Conservation (phyloP, 2,888 invertebrate species). For the Tromatobia lineatoria region DNA sequence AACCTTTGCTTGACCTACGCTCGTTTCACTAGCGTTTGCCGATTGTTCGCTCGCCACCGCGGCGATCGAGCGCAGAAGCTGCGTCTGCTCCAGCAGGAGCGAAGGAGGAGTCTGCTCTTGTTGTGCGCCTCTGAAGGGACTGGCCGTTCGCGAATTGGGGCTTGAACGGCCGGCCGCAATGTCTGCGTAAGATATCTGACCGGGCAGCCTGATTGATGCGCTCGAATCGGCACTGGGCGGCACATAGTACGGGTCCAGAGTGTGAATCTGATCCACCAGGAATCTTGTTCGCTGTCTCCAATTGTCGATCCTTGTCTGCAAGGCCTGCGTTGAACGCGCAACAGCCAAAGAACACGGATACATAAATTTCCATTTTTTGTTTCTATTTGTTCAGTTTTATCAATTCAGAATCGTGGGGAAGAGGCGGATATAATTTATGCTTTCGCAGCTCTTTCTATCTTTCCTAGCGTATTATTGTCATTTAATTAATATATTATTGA, state of each 20-base stretch:
- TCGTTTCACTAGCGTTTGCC: constrained; percentile 27
- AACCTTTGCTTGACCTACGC: constrained; percentile 9
- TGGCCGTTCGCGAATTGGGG: constrained; percentile 83
- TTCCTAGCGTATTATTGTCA: constrained; percentile 17
- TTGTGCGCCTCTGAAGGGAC: constrained; percentile 78
- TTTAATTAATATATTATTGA: constrained; percentile 10
- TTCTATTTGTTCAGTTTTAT: constrained; percentile 49
- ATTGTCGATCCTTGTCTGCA: constrained; percentile 88
- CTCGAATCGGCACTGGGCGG: constrained; percentile 86
- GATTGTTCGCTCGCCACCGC: constrained; percentile 79
- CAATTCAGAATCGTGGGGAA: constrained; percentile 51
- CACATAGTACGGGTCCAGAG: constrained; percentile 91
- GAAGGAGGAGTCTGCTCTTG: constrained; percentile 74
- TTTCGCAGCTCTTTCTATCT: constrained; percentile 29
- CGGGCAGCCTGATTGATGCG: constrained; percentile 83
- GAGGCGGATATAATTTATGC: constrained; percentile 50
- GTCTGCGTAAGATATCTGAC: constrained; percentile 88
- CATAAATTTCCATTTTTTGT: constrained; percentile 75
- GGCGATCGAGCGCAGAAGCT: constrained; percentile 78
- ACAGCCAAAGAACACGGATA: constrained; percentile 83
- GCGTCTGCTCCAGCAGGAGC: constrained; percentile 65
- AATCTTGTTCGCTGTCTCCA: constrained; percentile 90
- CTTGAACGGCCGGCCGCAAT: constrained; percentile 89
- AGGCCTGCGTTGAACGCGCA: constrained; percentile 88
- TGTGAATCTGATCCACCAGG: constrained; percentile 90